Evolutionary conservation across 2,888 invertebrate genomes (phyloP).

Genomic region (Hipparchia semele): DNA sequence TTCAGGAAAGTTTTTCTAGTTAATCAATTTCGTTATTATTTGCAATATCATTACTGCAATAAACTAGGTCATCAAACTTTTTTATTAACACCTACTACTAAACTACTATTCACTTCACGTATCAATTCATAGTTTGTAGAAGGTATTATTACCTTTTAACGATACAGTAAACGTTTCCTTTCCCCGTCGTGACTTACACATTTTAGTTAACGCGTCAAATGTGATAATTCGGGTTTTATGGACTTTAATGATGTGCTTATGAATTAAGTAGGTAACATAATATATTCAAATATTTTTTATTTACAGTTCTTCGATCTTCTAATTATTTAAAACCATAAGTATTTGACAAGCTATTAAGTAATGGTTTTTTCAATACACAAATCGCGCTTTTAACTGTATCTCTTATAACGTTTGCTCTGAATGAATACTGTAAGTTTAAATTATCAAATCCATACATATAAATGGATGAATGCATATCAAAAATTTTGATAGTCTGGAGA

Average conservation of each 20-base stretch:
- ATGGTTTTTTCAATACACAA: background rate
- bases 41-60: background rate
- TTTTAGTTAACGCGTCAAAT: background rate
- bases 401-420: slow-evolving; percentile 20
- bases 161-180: background rate
- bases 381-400: background rate
- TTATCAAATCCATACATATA: background rate
- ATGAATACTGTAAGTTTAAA: slow-evolving; percentile 23
- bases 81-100: background rate
- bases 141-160: background rate
- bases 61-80: slow-evolving; percentile 7
- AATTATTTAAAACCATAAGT: background rate
- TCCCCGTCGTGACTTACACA: slow-evolving; percentile 1
- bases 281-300: background rate
- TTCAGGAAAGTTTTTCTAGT: background rate
- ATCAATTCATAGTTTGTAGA: background rate
- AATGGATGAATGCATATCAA: background rate
- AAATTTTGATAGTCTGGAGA: slow-evolving; percentile 20
- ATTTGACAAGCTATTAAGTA: background rate
- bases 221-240: background rate
- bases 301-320: background rate
- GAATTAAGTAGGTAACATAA: background rate
- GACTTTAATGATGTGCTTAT: slow-evolving; percentile 5
- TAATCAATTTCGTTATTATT: background rate
- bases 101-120: background rate